These are phyloP conservation scores for Mastomys natalensis DNA, from an alignment of 2,113 vertebrate genomes.

Conservation along the genomic window DNA sequence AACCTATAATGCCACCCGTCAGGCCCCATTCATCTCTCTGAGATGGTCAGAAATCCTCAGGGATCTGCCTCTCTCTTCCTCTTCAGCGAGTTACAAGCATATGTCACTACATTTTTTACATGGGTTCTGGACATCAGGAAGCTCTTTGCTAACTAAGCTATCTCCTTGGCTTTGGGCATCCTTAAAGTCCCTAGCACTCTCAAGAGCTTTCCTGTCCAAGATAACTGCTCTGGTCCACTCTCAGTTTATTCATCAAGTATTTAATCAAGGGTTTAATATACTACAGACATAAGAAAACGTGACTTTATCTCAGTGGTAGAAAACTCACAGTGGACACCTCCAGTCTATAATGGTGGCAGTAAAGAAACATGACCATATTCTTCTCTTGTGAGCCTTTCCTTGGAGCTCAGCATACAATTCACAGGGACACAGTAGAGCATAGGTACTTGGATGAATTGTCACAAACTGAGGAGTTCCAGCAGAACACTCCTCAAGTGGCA, in stretches of 20 bases:
- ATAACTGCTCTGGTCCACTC: constrained; percentile 1
- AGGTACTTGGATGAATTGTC: background rate
- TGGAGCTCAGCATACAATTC: background rate
- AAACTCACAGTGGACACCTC: background rate
- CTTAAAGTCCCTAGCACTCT: background rate
- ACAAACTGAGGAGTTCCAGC: background rate
- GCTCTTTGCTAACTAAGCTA: background rate
- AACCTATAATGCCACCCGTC: background rate
- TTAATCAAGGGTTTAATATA: background rate
- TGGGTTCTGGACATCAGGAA: background rate
- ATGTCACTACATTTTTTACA: background rate
- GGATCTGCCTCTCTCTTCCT: background rate
- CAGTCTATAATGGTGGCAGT: background rate
- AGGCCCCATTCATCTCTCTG: background rate
- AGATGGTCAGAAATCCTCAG: background rate
- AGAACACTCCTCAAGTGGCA: background rate
- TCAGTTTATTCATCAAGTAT: constrained; percentile 41
- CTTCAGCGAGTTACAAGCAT: background rate
- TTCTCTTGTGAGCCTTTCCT: background rate
- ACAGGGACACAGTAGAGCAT: background rate
- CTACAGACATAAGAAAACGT: background rate
- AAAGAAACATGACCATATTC: background rate
- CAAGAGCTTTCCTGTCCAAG: background rate
- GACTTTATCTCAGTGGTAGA: background rate
- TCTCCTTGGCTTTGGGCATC: background rate